These are phyloP conservation scores for Seriola quinqueradiata DNA, from an alignment of 2,113 vertebrate species.

Conservation along the genomic window DNA sequence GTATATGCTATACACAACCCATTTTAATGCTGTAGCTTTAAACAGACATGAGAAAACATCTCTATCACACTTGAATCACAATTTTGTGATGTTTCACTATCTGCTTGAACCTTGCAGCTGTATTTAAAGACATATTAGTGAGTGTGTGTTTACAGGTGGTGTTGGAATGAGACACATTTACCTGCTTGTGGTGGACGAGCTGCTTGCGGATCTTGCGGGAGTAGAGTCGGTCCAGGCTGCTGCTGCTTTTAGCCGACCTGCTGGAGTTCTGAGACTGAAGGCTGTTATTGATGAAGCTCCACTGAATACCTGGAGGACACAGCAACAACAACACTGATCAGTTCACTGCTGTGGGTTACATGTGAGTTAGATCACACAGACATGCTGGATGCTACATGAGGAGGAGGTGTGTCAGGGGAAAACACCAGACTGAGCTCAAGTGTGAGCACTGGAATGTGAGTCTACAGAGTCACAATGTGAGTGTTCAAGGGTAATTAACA, in stretches of 20 bases:
- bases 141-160: not conserved
- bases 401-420: no score
- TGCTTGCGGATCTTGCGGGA: slow-evolving; percentile 99
- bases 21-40: not conserved
- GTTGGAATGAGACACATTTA: slow-evolving; percentile 83
- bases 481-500: no score
- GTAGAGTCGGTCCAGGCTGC: slow-evolving; percentile 96
- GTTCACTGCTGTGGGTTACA: not conserved
- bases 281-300: slow-evolving; percentile 99
- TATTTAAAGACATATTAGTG: not conserved
- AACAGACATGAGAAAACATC: no score
- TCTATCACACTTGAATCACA: no score
- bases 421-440: no score
- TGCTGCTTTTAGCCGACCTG: slow-evolving; percentile 94
- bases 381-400: no score
- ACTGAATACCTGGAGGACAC: slow-evolving; percentile 89
- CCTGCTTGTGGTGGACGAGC: slow-evolving; percentile 99
- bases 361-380: not conserved
- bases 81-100: no score
- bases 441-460: no score
- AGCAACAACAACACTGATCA: not conserved
- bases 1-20: not conserved
- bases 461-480: no score
- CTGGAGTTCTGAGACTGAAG: slow-evolving; percentile 94
- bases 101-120: no score